phyloP scores from a whole-genome alignment of 2,888 invertebrate genomes.

The Nephrotoma appendiculata region DNA sequence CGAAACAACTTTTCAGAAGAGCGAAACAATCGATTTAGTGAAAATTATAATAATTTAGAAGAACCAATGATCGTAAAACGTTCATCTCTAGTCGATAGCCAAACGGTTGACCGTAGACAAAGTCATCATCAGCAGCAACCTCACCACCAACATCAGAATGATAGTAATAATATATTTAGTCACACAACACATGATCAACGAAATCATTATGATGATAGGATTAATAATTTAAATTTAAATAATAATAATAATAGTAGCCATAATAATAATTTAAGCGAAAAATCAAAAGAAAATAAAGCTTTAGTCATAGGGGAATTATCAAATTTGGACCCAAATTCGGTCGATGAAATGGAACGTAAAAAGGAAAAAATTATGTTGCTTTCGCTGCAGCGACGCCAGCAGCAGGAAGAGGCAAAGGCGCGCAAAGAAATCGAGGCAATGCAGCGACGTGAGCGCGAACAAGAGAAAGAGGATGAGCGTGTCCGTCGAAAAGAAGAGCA shows the following conservation, averaged over 20 bases:
- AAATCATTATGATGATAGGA: slow-evolving; percentile 13
- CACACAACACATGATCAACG: slow-evolving; percentile 21
- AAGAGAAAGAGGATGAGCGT: slow-evolving; percentile 60
- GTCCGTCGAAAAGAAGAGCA: slow-evolving; percentile 67
- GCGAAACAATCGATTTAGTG: slow-evolving; percentile 1
- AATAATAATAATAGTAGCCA: slow-evolving; percentile 14
- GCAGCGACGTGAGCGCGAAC: slow-evolving; percentile 59
- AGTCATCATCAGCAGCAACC: slow-evolving; percentile 1
- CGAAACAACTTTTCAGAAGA: slow-evolving; percentile 1
- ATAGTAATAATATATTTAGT: slow-evolving; percentile 20
- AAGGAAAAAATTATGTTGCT: slow-evolving; percentile 83
- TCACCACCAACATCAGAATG: slow-evolving; percentile 19
- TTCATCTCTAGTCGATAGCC: slow-evolving; percentile 2
- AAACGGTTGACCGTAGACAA: slow-evolving; percentile 4
- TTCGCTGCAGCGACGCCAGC: slow-evolving; percentile 78
- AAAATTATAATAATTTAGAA: slow-evolving; percentile 4
- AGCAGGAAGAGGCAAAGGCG: slow-evolving; percentile 75
- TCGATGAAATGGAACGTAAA: slow-evolving; percentile 84
- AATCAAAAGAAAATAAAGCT: slow-evolving; percentile 35
- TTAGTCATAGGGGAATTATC: slow-evolving; percentile 53
- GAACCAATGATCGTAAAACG: slow-evolving; percentile 5
- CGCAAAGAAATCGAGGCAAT: slow-evolving; percentile 71
- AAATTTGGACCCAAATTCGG: slow-evolving; percentile 55
- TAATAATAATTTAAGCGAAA: slow-evolving; percentile 28
- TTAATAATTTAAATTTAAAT: not conserved